These are phyloP conservation scores for Chrysolina oricalcia DNA, from an alignment of 2,888 invertebrate species.

Conservation along the genomic window DNA sequence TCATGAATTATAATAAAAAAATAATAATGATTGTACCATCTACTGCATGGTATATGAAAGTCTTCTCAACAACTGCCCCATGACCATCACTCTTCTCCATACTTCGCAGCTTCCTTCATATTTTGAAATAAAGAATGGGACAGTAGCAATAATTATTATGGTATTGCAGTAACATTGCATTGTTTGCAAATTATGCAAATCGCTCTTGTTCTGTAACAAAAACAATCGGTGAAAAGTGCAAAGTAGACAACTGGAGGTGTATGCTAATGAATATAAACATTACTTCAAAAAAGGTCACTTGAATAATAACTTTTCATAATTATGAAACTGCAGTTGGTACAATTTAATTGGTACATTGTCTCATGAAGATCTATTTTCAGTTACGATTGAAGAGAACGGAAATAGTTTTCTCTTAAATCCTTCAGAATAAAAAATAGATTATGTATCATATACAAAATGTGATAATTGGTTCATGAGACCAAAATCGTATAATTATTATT, in stretches of 20 bases:
- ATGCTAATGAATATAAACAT: not conserved
- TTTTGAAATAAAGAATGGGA: slow-evolving; percentile 7
- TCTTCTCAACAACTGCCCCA: too few relatives aligned
- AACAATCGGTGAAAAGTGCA: slow-evolving; percentile 1
- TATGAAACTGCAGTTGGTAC: not conserved
- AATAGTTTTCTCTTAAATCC: too few relatives aligned
- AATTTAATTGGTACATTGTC: not conserved
- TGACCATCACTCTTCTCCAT: too few relatives aligned
- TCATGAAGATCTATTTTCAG: too few relatives aligned
- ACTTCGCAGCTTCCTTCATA: not conserved
- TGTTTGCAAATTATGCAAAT: slow-evolving; percentile 18
- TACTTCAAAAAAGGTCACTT: not conserved
- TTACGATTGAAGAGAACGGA: too few relatives aligned
- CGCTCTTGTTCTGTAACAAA: not conserved
- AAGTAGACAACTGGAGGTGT: not conserved
- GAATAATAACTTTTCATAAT: not conserved
- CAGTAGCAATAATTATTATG: not conserved
- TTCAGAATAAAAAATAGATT: too few relatives aligned
- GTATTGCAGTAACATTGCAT: not conserved
- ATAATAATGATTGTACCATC: too few relatives aligned
- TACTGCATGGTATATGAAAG: too few relatives aligned
- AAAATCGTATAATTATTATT: too few relatives aligned
- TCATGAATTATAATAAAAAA: too few relatives aligned
- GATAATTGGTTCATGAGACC: too few relatives aligned
- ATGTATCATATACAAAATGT: too few relatives aligned